Conservation (phyloP, 2,888 invertebrate species). For the Salpingus planirostris region DNA sequence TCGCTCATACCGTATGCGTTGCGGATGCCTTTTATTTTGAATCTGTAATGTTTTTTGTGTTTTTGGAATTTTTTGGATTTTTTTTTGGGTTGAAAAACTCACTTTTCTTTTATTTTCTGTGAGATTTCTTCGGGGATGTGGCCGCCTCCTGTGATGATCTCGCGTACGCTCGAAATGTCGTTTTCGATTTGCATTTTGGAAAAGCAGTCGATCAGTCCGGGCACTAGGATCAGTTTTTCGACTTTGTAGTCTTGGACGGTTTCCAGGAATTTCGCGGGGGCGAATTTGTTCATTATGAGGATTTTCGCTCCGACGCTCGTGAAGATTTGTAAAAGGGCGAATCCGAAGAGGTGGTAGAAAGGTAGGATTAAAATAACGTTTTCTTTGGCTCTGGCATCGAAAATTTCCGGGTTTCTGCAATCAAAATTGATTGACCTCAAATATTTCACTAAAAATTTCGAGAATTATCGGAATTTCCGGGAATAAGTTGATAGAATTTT, state of each 20-base stretch:
- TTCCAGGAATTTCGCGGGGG: constrained; percentile 52
- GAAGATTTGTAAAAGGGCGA: constrained; percentile 15
- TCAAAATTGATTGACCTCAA: too few relatives aligned
- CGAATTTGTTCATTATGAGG: constrained; percentile 24
- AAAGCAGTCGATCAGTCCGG: constrained; percentile 72
- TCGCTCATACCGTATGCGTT: constrained; percentile 75
- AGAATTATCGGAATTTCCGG: too few relatives aligned
- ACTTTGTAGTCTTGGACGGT: constrained; percentile 62
- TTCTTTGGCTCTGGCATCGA: background rate
- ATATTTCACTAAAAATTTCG: too few relatives aligned
- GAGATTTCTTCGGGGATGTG: constrained; percentile 48
- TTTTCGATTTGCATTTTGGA: constrained; percentile 71
- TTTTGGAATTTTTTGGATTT: too few relatives aligned
- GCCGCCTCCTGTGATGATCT: constrained; percentile 69
- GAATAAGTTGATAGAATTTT: too few relatives aligned
- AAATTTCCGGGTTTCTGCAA: background rate
- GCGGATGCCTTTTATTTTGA: constrained; percentile 48
- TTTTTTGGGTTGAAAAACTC: too few relatives aligned
- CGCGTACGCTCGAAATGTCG: constrained; percentile 59
- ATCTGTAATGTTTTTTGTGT: too few relatives aligned
- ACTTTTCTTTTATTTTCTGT: constrained; percentile 1
- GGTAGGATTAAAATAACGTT: constrained; percentile 15
- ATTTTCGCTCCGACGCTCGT: constrained; percentile 18
- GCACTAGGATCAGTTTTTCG: constrained; percentile 61
- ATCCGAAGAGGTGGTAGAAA: constrained; percentile 26